Conservation (phyloP, 2,113 vertebrate species). For the Spea bombifrons region DNA sequence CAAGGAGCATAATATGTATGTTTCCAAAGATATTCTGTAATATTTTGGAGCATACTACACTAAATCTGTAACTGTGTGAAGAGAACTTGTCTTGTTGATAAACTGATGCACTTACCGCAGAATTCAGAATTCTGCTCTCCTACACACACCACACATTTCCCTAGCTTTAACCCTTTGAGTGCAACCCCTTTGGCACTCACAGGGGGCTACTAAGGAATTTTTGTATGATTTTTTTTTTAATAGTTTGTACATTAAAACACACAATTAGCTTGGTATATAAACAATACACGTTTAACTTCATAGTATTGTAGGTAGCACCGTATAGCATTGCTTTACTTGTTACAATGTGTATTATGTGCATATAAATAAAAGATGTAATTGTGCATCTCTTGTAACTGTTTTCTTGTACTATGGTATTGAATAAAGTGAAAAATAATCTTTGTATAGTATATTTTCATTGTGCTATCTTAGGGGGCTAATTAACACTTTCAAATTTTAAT, state of each 20-base stretch:
- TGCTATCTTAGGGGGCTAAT: constrained; percentile 29
- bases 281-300: constrained; percentile 64
- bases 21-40: not conserved
- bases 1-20: not conserved
- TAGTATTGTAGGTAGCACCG: constrained; percentile 73
- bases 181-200: not conserved
- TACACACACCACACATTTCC: not conserved
- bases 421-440: constrained; percentile 82
- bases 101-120: not conserved
- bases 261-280: constrained; percentile 66
- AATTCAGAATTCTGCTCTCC: not conserved
- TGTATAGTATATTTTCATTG: constrained; percentile 50
- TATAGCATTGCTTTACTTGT: constrained; percentile 85
- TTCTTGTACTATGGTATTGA: constrained; percentile 86
- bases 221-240: not conserved
- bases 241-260: constrained; percentile 69
- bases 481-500: constrained; percentile 42
- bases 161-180: not conserved
- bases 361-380: constrained; percentile 90
- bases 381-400: constrained; percentile 89
- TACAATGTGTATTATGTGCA: constrained; percentile 88
- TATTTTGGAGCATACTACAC: not conserved
- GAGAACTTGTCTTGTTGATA: not conserved
- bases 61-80: not conserved
- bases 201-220: not conserved